Evolutionary conservation across 2,888 invertebrate genomes (phyloP).

Genomic region (Caenorhabditis becei): DNA sequence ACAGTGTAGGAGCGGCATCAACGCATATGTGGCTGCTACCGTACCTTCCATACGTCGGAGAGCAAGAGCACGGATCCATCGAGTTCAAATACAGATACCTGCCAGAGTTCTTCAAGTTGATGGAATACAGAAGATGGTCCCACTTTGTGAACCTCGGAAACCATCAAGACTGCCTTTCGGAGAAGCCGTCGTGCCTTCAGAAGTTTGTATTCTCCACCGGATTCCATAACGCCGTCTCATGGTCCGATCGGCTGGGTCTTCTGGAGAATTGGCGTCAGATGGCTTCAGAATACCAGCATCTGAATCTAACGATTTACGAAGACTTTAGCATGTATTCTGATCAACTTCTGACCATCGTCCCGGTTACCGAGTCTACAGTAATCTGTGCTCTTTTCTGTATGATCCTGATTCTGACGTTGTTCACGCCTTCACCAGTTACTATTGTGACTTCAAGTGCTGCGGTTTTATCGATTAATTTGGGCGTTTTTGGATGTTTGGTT

Average conservation of each 20-base stretch:
- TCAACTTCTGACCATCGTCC: constrained; percentile 79
- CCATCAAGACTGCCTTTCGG: constrained; percentile 77
- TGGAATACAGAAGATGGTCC: constrained; percentile 80
- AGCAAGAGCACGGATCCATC: constrained; percentile 80
- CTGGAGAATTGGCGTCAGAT: constrained; percentile 77
- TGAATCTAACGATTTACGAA: constrained; percentile 81
- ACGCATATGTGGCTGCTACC: constrained; percentile 81
- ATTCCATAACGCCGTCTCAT: constrained; percentile 80
- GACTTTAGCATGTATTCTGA: constrained; percentile 81
- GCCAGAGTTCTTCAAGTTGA: constrained; percentile 79
- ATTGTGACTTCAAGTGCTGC: constrained; percentile 77
- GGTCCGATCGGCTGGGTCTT: constrained; percentile 69
- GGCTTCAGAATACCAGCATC: constrained; percentile 75
- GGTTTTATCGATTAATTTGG: constrained; percentile 80
- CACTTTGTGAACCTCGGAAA: constrained; percentile 79
- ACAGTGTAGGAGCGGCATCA: constrained; percentile 76
- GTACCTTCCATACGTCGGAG: constrained; percentile 79
- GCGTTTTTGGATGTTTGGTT: constrained; percentile 79
- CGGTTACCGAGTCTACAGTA: constrained; percentile 80
- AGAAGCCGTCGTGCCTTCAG: constrained; percentile 77
- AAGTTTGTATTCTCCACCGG: constrained; percentile 81
- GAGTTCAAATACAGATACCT: constrained; percentile 81
- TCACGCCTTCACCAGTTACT: constrained; percentile 79
- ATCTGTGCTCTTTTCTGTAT: constrained; percentile 80
- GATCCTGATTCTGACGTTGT: constrained; percentile 78